A percentile compares a stretch with the other conserved stretches of the same genome.
These are phyloP conservation scores for Oreonectes daqikongensis DNA, from an alignment of 2,797 vertebrate species.

Conservation along the genomic window DNA sequence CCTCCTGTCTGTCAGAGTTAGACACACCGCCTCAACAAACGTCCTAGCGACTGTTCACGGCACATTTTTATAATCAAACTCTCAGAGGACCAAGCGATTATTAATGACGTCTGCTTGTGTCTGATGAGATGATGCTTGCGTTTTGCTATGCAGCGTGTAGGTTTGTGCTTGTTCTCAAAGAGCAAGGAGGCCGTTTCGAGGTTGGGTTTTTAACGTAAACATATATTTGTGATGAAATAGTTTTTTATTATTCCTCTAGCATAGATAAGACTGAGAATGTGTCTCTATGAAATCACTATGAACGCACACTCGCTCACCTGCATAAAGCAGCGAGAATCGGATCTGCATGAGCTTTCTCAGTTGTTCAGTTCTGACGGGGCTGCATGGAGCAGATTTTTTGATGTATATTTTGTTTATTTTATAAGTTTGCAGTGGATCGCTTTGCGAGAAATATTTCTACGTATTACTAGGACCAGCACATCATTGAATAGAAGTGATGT, in stretches of 20 bases:
- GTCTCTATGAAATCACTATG: constrained; percentile 11
- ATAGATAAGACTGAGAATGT: constrained; percentile 42
- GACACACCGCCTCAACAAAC: constrained; percentile 41
- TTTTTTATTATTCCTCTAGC: constrained; percentile 52
- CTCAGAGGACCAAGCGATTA: constrained; percentile 4
- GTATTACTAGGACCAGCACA: constrained; percentile 37
- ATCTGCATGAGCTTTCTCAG: constrained; percentile 26
- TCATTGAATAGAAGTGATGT: constrained; percentile 38
- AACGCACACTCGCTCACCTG: background rate
- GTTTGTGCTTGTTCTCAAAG: constrained; percentile 48
- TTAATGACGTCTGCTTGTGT: constrained; percentile 37
- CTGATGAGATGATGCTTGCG: constrained; percentile 40
- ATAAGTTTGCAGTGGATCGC: constrained; percentile 56
- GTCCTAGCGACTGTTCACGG: constrained; percentile 22
- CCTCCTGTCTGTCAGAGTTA: constrained; percentile 74
- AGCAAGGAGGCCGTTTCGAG: constrained; percentile 33
- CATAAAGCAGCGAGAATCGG: constrained; percentile 2
- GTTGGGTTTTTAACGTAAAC: constrained; percentile 51
- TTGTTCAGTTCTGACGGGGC: constrained; percentile 26
- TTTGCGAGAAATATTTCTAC: constrained; percentile 39
- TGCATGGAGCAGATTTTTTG: constrained; percentile 28
- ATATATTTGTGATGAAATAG: constrained; percentile 33
- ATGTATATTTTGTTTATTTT: constrained; percentile 51
- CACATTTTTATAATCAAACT: constrained; percentile 25
- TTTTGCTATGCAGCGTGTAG: constrained; percentile 59